Evolutionary conservation across 1,140 invertebrate genomes (phyloP).

Genomic region (Lanistes nyassanus): DNA sequence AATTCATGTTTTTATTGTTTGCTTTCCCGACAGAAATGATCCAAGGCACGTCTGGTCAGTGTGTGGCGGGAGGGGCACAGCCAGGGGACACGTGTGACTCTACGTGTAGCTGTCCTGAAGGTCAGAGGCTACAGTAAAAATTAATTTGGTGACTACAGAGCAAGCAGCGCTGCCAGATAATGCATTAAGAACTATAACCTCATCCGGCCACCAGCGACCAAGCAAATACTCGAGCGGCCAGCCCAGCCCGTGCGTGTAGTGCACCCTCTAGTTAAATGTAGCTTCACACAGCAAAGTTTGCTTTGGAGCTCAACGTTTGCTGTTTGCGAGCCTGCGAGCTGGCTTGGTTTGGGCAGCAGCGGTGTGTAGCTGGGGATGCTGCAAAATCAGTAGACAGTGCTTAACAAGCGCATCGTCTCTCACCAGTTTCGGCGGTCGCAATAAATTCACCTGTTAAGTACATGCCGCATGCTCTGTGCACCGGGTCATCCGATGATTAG

Average conservation of each 20-base stretch:
- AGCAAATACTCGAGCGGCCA: not conserved
- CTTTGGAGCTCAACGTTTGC: too few species aligned
- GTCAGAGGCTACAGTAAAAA: not conserved
- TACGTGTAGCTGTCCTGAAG: not conserved
- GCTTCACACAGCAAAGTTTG: not conserved
- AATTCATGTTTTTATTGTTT: not conserved
- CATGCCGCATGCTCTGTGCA: too few species aligned
- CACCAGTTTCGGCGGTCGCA: too few species aligned
- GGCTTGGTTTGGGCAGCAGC: too few species aligned
- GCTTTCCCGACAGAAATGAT: not conserved
- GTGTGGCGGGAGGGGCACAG: not conserved
- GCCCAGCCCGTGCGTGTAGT: not conserved
- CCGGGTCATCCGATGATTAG: too few species aligned
- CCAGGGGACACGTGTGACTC: not conserved
- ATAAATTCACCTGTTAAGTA: too few species aligned
- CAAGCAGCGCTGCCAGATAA: not conserved
- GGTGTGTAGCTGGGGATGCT: too few species aligned
- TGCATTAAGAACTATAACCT: not conserved
- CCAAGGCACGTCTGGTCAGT: not conserved
- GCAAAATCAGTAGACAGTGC: too few species aligned
- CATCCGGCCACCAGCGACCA: not conserved
- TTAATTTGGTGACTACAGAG: not conserved
- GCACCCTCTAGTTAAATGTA: not conserved
- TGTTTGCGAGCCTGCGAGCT: too few species aligned
- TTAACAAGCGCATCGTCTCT: too few species aligned